Conservation (phyloP, 1,140 invertebrate genomes). For the Heliconius congener region DNA sequence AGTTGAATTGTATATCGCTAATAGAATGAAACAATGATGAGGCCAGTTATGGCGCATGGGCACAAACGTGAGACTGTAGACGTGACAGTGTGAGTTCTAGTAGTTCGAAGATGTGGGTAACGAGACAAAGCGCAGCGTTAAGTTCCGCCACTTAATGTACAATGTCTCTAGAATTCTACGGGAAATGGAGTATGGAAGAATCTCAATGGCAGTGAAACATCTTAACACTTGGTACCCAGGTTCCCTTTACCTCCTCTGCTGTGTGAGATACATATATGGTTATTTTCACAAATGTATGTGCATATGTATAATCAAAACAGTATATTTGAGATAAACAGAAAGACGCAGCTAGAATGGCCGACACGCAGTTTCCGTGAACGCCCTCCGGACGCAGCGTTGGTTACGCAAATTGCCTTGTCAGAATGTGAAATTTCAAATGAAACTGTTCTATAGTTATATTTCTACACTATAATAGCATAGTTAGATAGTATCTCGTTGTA, state of each 20-base stretch:
- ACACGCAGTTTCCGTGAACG: conserved; percentile 16
- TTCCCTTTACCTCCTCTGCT: no score
- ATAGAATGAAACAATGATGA: neutral
- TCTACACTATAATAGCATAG: neutral
- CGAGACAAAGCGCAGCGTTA: no score
- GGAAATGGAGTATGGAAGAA: neutral
- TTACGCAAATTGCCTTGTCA: conserved; percentile 22
- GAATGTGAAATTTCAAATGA: conserved; percentile 13
- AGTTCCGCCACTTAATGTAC: neutral
- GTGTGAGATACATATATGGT: neutral
- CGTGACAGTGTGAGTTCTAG: no score
- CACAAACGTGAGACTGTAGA: no score
- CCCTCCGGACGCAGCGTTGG: conserved; percentile 8
- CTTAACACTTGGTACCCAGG: no score
- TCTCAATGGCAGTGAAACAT: no score
- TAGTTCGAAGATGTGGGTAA: no score
- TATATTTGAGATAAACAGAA: neutral
- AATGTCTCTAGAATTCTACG: no score
- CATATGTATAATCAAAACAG: neutral
- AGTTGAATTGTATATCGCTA: neutral
- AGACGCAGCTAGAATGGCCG: conserved; percentile 3
- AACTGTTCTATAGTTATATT: neutral
- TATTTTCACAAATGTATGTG: neutral
- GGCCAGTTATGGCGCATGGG: neutral
- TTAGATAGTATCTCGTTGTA: neutral